Base-by-base conservation (phyloP, 2,113 vertebrate genomes). In the Oncorhynchus tshawytscha region DNA sequence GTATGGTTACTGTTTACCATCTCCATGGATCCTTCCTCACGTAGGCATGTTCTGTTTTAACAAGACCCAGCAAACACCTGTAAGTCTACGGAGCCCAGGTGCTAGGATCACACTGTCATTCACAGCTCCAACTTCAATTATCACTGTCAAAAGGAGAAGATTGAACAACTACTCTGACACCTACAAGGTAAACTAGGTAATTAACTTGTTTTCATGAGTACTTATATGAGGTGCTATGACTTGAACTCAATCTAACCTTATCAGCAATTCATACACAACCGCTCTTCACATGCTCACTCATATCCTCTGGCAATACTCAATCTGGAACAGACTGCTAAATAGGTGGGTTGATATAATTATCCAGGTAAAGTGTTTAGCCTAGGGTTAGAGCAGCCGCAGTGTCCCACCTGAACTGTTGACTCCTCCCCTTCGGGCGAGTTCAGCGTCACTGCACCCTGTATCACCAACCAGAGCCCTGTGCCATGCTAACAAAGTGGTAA, bases 1-100 rank as follows among this genome's bases (percentile, higher is more conserved):
- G n/a, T 39, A 64, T 73, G n/a, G 49, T 45, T 59, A 75, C 59
- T 80, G 74, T 75, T 86, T 75, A 75, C 73, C 20, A 15, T 78
- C 69, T 74, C 76, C 81, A 83, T 75, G 70, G 66, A 67, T 69
- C 62, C 74, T 49, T 70, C 18, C 59, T 70, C 13, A 48, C 12
- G 34, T 24, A n/a, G 51, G 13, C 0, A 29, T 76, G 60, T 3
- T 25, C 27, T 31, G 70, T 51, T 74, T 39, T 67, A 70, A 80
- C 67, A 57, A 5, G 15, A 27, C 20, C 49, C 12, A 68, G 29
- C 60, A 67, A 66, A 54, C 62, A 48, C 59, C 34, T 25, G 51
- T 54, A 54, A 54, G 16, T 54, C 51, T 15, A 62, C n/a, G 7
- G 20, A 22, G n/a, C n/a, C n/a, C 59, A 62, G n/a, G n/a, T 24